phyloP scores from a whole-genome alignment of 2,888 invertebrate genomes.

The Adelphocoris suturalis region DNA sequence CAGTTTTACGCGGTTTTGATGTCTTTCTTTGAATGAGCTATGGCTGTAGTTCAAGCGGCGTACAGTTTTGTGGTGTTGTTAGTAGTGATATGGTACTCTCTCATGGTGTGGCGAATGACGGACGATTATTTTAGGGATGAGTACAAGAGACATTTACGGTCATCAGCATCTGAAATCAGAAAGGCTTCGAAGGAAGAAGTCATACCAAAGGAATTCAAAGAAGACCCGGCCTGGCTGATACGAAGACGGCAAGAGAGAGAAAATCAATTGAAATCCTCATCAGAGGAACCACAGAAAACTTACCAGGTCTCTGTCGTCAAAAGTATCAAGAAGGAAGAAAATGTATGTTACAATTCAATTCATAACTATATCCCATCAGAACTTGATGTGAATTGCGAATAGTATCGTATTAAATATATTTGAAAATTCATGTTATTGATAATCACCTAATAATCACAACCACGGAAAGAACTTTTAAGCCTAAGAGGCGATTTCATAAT shows the following conservation, averaged over 20 bases:
- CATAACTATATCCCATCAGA: not conserved
- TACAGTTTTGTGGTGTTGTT: conserved; percentile 84
- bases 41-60: conserved; percentile 81
- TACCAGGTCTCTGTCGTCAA: not conserved
- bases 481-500: too few species aligned
- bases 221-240: conserved; percentile 59
- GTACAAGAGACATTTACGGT: conserved; percentile 83
- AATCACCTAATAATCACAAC: too few species aligned
- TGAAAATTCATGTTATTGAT: too few species aligned
- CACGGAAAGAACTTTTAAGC: too few species aligned
- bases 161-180: conserved; percentile 49
- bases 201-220: conserved; percentile 65
- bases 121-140: conserved; percentile 87
- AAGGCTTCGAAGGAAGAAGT: conserved; percentile 32
- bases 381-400: not conserved
- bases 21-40: conserved; percentile 81
- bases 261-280: not conserved
- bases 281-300: not conserved
- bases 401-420: not conserved
- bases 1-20: conserved; percentile 80
- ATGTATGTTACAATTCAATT: conserved; percentile 35
- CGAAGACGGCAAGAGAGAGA: not conserved
- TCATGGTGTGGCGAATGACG: conserved; percentile 86
- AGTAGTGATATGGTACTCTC: conserved; percentile 86
- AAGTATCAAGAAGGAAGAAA: not conserved